phyloP scores from a whole-genome alignment of 2,888 invertebrate genomes.

The Hypselothyrea guttata region DNA sequence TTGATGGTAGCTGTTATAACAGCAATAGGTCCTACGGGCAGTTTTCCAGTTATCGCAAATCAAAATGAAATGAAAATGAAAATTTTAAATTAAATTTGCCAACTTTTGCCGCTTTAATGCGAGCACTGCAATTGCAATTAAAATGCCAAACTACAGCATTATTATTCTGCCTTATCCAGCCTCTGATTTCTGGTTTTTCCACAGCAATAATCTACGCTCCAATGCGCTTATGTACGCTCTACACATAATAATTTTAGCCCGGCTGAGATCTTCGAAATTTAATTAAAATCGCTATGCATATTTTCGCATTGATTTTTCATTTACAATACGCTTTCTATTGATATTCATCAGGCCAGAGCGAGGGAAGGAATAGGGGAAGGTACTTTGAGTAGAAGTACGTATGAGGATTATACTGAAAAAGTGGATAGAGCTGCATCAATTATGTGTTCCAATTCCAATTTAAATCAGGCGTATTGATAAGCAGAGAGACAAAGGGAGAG shows the following conservation, averaged over 20 bases:
- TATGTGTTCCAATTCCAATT: conserved; percentile 49
- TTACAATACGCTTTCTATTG: conserved; percentile 31
- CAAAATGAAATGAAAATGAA: not conserved
- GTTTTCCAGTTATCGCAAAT: not conserved
- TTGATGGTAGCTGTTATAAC: not conserved
- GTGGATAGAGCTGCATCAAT: conserved; percentile 29
- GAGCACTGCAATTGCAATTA: conserved; percentile 54
- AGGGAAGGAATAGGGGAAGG: too few relatives aligned
- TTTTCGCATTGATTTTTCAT: conserved; percentile 54
- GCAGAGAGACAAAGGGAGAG: not conserved
- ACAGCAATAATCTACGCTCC: conserved; percentile 53
- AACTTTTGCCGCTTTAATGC: conserved; percentile 47
- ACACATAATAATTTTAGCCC: conserved; percentile 45
- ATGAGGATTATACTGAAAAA: not conserved
- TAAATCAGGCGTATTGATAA: conserved; percentile 50
- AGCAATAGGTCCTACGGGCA: not conserved
- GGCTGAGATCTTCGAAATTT: conserved; percentile 67
- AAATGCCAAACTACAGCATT: conserved; percentile 37
- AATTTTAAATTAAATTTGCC: conserved; percentile 42
- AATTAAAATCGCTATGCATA: conserved; percentile 69
- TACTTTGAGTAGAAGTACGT: not conserved
- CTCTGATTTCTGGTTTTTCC: conserved; percentile 25
- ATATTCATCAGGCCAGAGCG: conserved; percentile 16
- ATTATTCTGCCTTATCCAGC: not conserved
- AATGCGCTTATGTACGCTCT: conserved; percentile 37